A percentile compares a stretch with the other conserved stretches of the same genome.
Conservation (phyloP, 2,888 invertebrate species). For the Argyresthia goedartella region DNA sequence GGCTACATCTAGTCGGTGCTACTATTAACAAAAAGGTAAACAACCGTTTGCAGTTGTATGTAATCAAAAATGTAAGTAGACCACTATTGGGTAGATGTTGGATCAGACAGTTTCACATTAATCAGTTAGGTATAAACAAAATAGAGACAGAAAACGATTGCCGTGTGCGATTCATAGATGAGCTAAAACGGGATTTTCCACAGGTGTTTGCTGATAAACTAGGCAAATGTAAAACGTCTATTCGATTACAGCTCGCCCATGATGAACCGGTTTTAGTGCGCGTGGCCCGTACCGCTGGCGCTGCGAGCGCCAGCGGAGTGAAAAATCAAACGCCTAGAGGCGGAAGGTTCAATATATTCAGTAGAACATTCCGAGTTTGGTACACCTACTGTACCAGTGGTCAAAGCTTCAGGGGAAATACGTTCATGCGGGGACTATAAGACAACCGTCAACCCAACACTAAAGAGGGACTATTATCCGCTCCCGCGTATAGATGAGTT, state of each 20-base stretch:
- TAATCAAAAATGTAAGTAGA: neutral
- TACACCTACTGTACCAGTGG: conserved; percentile 16
- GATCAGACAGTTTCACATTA: neutral
- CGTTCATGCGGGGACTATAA: conserved; percentile 14
- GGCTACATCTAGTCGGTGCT: neutral
- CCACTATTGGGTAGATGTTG: neutral
- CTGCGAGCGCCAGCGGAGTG: neutral
- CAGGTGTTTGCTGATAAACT: neutral
- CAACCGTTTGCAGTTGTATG: neutral
- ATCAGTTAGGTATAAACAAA: neutral
- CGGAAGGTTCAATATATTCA: conserved; percentile 9
- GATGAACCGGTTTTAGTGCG: neutral
- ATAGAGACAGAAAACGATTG: neutral
- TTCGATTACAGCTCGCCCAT: neutral
- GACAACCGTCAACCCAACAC: conserved; percentile 14
- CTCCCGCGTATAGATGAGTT: conserved; percentile 15
- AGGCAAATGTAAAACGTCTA: neutral
- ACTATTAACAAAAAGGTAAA: neutral
- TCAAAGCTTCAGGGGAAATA: conserved; percentile 9
- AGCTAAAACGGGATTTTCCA: neutral
- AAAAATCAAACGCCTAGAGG: conserved; percentile 6
- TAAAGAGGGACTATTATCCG: conserved; percentile 10
- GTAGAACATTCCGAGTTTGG: conserved; percentile 13
- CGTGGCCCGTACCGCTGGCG: conserved; percentile 1
- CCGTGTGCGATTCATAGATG: neutral